These are phyloP conservation scores for Mustela nigripes DNA, from an alignment of 2,113 vertebrate genomes.

Conservation along the genomic window DNA sequence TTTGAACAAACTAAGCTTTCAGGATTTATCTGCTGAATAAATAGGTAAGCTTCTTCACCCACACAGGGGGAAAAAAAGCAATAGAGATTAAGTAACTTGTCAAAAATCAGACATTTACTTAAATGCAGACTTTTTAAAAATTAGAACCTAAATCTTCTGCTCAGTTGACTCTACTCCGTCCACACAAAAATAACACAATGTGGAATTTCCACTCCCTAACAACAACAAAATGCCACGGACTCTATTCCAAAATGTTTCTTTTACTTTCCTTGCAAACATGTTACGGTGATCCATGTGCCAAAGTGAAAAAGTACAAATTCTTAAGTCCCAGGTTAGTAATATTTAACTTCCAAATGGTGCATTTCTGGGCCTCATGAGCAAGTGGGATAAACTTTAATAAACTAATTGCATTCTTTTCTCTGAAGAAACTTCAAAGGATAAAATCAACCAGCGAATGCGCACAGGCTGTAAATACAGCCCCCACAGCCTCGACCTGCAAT, in stretches of 20 bases:
- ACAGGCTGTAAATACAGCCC: neutral
- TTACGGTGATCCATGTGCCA: neutral
- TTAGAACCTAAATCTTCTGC: neutral
- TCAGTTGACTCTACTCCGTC: neutral
- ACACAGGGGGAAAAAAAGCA: neutral
- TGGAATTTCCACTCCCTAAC: neutral
- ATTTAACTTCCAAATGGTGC: constrained; percentile 49
- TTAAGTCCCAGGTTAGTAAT: constrained; percentile 18
- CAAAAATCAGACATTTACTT: neutral
- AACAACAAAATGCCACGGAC: neutral
- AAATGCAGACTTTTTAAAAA: constrained; percentile 32
- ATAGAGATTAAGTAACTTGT: neutral
- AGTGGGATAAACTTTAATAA: constrained; percentile 63
- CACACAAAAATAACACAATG: neutral
- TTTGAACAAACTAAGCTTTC: constrained; percentile 25
- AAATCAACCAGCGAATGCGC: neutral
- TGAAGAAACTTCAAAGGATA: neutral
- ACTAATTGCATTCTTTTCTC: neutral
- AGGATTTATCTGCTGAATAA: neutral
- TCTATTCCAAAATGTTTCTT: constrained; percentile 18
- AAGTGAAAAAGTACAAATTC: constrained; percentile 28
- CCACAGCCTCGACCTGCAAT: neutral
- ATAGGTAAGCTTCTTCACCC: neutral
- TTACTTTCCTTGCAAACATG: neutral
- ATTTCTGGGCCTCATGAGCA: neutral